Evolutionary conservation across 2,797 vertebrate species (phyloP).

Genomic region (Characodon lateralis): DNA sequence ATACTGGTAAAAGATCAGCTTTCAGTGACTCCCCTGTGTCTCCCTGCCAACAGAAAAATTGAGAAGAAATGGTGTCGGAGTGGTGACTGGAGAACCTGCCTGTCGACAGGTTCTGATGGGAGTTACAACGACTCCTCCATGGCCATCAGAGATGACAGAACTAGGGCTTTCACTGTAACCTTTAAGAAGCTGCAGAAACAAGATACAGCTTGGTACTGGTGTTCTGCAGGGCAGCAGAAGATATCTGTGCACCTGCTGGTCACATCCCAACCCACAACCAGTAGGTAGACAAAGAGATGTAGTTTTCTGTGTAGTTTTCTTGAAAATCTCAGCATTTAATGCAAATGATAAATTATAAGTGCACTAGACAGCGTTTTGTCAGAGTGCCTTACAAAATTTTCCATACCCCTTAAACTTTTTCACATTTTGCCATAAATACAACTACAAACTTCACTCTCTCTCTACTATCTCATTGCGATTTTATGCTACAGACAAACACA

Average conservation of each 20-base stretch:
- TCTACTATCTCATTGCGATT: not conserved
- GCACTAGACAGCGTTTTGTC: not conserved
- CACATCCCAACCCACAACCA: slow-evolving; percentile 42
- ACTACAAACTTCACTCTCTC: not conserved
- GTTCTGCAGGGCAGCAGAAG: slow-evolving; percentile 62
- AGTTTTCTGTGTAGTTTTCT: not conserved
- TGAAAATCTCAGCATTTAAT: not conserved
- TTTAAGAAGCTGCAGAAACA: slow-evolving; percentile 65
- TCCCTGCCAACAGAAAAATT: slow-evolving; percentile 65
- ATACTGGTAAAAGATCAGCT: slow-evolving; percentile 19
- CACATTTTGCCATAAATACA: not conserved
- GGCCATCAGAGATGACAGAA: slow-evolving; percentile 74
- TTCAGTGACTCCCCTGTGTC: slow-evolving; percentile 41
- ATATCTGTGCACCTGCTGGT: slow-evolving; percentile 62
- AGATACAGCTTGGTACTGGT: slow-evolving; percentile 79
- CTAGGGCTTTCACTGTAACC: slow-evolving; percentile 67
- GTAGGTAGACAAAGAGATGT: slow-evolving; percentile 55
- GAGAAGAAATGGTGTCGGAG: slow-evolving; percentile 82
- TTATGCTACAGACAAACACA: not conserved
- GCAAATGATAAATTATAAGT: not conserved
- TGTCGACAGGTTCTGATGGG: slow-evolving; percentile 56
- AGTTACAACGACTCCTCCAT: slow-evolving; percentile 63
- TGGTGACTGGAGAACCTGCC: slow-evolving; percentile 72
- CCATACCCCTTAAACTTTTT: not conserved
- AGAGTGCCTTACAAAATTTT: not conserved